Evolutionary conservation across 2,113 vertebrate species (phyloP).

Genomic region (human (Homo sapiens)): DNA sequence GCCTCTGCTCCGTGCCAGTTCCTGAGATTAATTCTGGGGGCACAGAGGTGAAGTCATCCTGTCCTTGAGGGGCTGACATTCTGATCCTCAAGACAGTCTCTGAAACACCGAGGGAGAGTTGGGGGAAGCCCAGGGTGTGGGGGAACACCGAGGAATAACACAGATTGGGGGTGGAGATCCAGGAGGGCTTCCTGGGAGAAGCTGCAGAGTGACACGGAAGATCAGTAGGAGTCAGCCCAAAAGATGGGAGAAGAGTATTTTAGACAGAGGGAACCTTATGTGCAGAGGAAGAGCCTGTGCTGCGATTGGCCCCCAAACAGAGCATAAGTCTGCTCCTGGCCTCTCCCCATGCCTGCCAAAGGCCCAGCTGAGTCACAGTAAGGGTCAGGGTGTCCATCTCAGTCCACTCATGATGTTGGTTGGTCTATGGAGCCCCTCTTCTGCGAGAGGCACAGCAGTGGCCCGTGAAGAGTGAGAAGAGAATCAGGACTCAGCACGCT

Average conservation of each 20-base stretch:
- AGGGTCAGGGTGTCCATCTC: neutral
- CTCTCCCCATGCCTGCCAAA: neutral
- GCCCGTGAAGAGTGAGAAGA: neutral
- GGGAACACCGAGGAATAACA: neutral
- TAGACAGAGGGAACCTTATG: neutral
- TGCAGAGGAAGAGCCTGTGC: neutral
- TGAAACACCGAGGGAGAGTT: neutral
- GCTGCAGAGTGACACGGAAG: neutral
- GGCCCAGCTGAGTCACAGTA: neutral
- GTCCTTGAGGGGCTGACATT: neutral
- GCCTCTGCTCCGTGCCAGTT: neutral
- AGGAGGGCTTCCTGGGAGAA: neutral
- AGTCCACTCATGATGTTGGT: rapidly evolving
- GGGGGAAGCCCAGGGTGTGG: neutral
- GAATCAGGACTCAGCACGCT: neutral
- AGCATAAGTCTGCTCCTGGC: neutral
- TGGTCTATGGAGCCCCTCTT: neutral
- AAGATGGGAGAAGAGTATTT: neutral
- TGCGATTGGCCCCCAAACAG: neutral
- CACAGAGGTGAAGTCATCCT: neutral
- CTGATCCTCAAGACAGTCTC: neutral
- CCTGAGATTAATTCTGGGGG: neutral
- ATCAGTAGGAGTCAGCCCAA: neutral
- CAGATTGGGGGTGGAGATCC: neutral
- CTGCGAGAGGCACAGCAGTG: neutral